Evolutionary conservation across 2,113 vertebrate genomes (phyloP), one percentile per base, ranked within the genome.

Genomic region (Strix aluco): DNA sequence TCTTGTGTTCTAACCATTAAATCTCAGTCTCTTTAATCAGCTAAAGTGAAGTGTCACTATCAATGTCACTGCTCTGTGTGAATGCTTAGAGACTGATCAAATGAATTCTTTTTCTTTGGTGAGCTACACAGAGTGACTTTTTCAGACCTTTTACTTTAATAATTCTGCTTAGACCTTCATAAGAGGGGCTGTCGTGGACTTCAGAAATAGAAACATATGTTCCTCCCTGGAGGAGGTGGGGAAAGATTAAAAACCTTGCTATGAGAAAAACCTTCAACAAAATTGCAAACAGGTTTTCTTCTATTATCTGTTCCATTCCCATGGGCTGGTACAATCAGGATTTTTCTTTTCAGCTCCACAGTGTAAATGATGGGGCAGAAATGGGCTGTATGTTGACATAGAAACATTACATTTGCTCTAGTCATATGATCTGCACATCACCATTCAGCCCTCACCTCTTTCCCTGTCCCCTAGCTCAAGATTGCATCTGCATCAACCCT

Each of bases 171-270:
- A 95, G 67, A 84, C 67, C n/a, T 86, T 90, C 55, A 27, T n/a
- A 90, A 94, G n/a, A 66, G 38, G 47, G 49, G 8, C 51, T 83
- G 46, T 73, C 15, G 4, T 54, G 54, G 51, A 58, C 55, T 95
- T 97, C 86, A 83, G 86, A 92, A 92, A 86, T 42, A 92, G 91
- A 86, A 93, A 80, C 49, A 23, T 74, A 72, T 58, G 69, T 77
- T 96, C 59, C 15, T 86, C 74, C 72, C 94, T 81, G n/a, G 51
- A 94, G 86, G 82, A 81, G 34, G 38, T 66, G 20, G 92, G 58
- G 30, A 88, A 90, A 88, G 88, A 94, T 92, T 80, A 84, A 73
- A 95, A 92, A 84, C 59, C 59, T 91, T 83, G 32, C 46, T 77
- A 66, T 1, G 4, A 65, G 51, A 47, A 88, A 66, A 81, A 88